These are phyloP conservation scores for Orius laevigatus DNA, from an alignment of 1,140 invertebrate genomes.

Conservation along the genomic window DNA sequence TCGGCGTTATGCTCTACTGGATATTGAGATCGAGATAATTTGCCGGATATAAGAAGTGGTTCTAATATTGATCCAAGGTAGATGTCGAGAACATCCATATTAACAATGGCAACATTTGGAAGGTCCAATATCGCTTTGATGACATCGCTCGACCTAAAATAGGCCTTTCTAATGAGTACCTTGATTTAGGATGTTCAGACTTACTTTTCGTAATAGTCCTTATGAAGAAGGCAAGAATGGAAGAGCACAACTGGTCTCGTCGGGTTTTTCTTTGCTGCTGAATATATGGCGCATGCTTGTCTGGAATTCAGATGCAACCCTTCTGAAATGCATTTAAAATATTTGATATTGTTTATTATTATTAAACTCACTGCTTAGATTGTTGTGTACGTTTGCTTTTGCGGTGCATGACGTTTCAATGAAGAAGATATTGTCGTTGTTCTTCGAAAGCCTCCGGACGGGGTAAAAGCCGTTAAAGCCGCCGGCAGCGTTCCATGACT, in stretches of 20 bases:
- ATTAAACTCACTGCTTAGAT: no score
- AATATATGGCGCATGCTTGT: slow-evolving; percentile 26
- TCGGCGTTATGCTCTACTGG: slow-evolving; percentile 43
- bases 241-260: slow-evolving; percentile 1
- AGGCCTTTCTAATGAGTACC: not conserved
- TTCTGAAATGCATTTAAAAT: not conserved
- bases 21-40: slow-evolving; percentile 35
- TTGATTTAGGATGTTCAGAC: not conserved
- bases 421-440: no score
- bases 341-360: no score
- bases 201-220: slow-evolving; percentile 3
- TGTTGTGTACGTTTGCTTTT: no score
- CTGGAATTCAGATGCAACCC: slow-evolving; percentile 15
- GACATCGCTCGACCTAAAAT: slow-evolving; percentile 5
- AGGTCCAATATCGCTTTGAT: slow-evolving; percentile 32
- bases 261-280: slow-evolving; percentile 19
- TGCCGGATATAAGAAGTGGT: slow-evolving; percentile 33
- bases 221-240: slow-evolving; percentile 7
- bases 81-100: slow-evolving; percentile 37
- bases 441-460: no score
- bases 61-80: slow-evolving; percentile 39
- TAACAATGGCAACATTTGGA: slow-evolving; percentile 37
- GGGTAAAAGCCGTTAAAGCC: no score
- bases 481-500: no score
- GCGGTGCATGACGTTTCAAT: no score